A percentile compares a stretch with the other conserved stretches of the same genome.
These are phyloP conservation scores for Clostera curtula DNA, from an alignment of 2,888 invertebrate genomes.

Conservation along the genomic window DNA sequence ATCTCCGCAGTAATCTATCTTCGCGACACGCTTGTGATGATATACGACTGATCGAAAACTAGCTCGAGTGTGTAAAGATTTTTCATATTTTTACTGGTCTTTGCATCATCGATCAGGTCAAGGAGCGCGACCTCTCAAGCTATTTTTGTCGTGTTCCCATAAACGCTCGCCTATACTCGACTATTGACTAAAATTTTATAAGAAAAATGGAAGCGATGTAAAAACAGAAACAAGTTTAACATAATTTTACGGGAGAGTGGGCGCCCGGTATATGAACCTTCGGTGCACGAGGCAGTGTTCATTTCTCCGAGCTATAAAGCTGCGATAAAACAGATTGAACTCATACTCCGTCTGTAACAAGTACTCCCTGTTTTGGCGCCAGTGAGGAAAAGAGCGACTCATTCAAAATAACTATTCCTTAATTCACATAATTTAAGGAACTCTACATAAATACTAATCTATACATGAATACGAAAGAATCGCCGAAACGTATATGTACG, in stretches of 20 bases:
- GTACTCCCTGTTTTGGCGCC: slow-evolving; percentile 38
- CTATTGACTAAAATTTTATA: slow-evolving; percentile 34
- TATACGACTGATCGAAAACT: slow-evolving; percentile 16
- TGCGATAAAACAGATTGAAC: slow-evolving; percentile 69
- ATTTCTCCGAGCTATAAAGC: slow-evolving; percentile 59
- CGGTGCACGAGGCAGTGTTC: slow-evolving; percentile 46
- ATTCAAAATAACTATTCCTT: slow-evolving; percentile 32
- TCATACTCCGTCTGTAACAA: slow-evolving; percentile 61
- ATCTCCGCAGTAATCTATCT: slow-evolving; percentile 13
- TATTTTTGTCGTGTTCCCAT: slow-evolving; percentile 15
- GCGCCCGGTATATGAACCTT: slow-evolving; percentile 44
- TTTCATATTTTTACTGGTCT: slow-evolving; percentile 13
- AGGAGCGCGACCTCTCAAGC: slow-evolving; percentile 5
- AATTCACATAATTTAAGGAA: slow-evolving; percentile 18
- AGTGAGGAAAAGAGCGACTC: slow-evolving; percentile 38
- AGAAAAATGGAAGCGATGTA: slow-evolving; percentile 42
- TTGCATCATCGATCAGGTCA: slow-evolving; percentile 16
- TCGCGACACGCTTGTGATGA: slow-evolving; percentile 10
- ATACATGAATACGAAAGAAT: no score
- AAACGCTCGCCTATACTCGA: slow-evolving; percentile 24
- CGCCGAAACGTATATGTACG: no score
- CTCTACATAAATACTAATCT: slow-evolving; percentile 5
- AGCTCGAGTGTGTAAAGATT: slow-evolving; percentile 11
- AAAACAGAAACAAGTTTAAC: slow-evolving; percentile 54
- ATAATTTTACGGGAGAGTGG: slow-evolving; percentile 65